These are phyloP conservation scores for Halictus ligatus DNA, from an alignment of 2,888 invertebrate genomes.

Conservation along the genomic window DNA sequence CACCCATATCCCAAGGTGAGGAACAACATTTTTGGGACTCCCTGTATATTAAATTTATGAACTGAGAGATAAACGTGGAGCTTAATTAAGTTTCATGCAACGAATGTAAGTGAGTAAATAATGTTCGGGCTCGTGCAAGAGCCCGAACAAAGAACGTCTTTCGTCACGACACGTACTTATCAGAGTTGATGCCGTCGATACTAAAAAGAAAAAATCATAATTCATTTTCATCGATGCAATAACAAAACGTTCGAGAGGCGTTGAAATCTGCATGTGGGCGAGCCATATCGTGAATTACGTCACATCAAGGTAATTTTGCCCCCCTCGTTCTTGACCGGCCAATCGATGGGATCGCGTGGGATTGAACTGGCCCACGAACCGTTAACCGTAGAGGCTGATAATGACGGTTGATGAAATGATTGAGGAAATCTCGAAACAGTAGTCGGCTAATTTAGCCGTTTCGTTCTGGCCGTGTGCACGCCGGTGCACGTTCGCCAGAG, in stretches of 20 bases:
- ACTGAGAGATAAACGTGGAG: no score
- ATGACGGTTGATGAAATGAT: constrained; percentile 76
- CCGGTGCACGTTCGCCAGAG: constrained; percentile 40
- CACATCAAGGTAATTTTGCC: constrained; percentile 44
- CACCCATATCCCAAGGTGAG: no score
- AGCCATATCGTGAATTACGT: constrained; percentile 46
- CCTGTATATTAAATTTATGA: no score
- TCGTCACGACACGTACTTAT: no score
- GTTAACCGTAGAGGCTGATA: constrained; percentile 54
- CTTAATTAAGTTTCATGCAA: neutral
- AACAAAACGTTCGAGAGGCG: constrained; percentile 2
- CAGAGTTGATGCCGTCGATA: neutral
- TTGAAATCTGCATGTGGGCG: constrained; percentile 11
- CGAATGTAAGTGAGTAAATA: neutral
- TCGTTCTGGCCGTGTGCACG: constrained; percentile 54
- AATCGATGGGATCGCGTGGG: constrained; percentile 75
- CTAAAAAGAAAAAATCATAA: neutral
- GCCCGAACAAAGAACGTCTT: neutral
- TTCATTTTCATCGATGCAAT: neutral
- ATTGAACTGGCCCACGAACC: constrained; percentile 68
- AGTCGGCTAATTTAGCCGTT: constrained; percentile 69
- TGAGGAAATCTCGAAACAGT: constrained; percentile 78
- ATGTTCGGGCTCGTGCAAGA: neutral
- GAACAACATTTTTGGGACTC: no score
- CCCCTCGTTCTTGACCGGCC: constrained; percentile 28